A percentile compares a stretch with the other conserved stretches of the same genome.
phyloP scores from a whole-genome alignment of 2,797 vertebrate species.

The Astyanax mexicanus region DNA sequence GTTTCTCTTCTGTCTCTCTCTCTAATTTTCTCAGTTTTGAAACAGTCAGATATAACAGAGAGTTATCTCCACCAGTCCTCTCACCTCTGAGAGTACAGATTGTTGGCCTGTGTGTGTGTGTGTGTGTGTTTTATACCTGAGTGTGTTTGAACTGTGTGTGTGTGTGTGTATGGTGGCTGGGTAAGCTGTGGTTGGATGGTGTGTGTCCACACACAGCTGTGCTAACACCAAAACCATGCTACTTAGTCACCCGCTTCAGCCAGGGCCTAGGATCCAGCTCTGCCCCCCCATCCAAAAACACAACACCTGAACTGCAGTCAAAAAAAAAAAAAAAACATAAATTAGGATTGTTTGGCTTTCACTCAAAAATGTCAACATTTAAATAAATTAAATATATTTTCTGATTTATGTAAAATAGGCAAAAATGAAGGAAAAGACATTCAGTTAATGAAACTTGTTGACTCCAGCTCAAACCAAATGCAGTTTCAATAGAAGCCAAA shows the following conservation, averaged over 20 bases:
- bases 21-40: background rate
- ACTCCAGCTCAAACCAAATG: too few relatives aligned
- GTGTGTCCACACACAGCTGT: constrained; percentile 50
- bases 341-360: too few relatives aligned
- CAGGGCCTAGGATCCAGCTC: background rate
- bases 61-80: constrained; percentile 21
- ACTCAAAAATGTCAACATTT: too few relatives aligned
- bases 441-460: too few relatives aligned
- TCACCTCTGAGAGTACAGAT: background rate
- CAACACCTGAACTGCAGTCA: background rate
- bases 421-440: too few relatives aligned
- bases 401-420: too few relatives aligned
- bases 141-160: too few relatives aligned
- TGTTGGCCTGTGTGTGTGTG: background rate
- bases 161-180: too few relatives aligned
- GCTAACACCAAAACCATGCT: constrained; percentile 42
- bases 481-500: too few relatives aligned
- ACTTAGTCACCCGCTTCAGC: constrained; percentile 4
- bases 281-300: background rate
- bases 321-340: too few relatives aligned
- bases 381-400: too few relatives aligned
- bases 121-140: background rate
- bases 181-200: constrained; percentile 9
- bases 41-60: background rate
- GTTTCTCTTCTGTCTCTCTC: background rate